phyloP scores from a whole-genome alignment of 1,140 invertebrate species.

The Bathynomus jamesi region DNA sequence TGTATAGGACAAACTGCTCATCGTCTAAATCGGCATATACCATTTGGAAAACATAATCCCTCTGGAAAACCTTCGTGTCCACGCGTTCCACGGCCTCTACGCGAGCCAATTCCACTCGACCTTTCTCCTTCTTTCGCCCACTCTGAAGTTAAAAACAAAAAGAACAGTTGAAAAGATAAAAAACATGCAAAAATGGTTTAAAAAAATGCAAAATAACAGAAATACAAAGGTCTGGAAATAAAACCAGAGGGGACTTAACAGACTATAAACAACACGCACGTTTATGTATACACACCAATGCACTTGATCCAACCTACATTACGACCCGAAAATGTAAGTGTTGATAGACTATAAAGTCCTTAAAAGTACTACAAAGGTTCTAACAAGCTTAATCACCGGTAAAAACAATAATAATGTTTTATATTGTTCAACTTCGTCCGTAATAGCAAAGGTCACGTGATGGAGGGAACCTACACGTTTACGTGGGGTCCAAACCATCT shows the following conservation, averaged over 20 bases:
- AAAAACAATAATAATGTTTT: too few relatives aligned
- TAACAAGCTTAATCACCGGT: too few relatives aligned
- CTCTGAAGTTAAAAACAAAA: slow-evolving; percentile 16
- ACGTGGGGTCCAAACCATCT: too few relatives aligned
- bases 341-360: too few relatives aligned
- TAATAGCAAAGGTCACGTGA: too few relatives aligned
- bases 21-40: slow-evolving; percentile 18
- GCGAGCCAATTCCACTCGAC: slow-evolving; percentile 25
- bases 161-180: neutral
- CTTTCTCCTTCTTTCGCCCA: slow-evolving; percentile 32
- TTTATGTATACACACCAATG: too few relatives aligned
- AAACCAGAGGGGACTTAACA: neutral
- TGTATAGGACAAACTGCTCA: slow-evolving; percentile 28
- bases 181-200: neutral
- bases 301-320: too few relatives aligned
- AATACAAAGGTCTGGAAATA: neutral
- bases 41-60: slow-evolving; percentile 32
- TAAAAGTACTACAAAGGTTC: too few relatives aligned
- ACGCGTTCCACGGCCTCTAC: slow-evolving; percentile 34
- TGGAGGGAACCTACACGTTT: too few relatives aligned
- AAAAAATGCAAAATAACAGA: neutral
- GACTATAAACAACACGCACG: too few relatives aligned
- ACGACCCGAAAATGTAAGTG: too few relatives aligned
- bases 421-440: too few relatives aligned
- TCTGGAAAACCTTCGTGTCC: slow-evolving; percentile 24